Evolutionary conservation across 1,140 invertebrate genomes (phyloP), one percentile per base, ranked within the genome.

Genomic region (Gonatopus flavifemur): DNA sequence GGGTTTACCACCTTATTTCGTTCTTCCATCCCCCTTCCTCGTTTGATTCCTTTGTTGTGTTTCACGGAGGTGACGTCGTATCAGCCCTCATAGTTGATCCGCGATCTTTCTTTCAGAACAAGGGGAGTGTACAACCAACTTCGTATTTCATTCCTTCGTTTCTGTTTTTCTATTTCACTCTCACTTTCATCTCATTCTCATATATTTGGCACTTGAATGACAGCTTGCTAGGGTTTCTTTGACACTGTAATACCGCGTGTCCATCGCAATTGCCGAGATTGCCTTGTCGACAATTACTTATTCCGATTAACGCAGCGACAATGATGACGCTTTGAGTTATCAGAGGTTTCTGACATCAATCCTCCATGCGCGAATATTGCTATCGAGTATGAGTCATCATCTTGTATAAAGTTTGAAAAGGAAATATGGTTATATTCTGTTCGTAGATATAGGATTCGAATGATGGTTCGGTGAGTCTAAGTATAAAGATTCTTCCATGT

Each of bases 151-250:
- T 24, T 31, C 16, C 8, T 18, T 46, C 35, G 44, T 22, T 19
- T 30, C 13, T 25, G 41, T 45, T 42, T 41, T 55, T 44, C 19
- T 24, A 16, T 20, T 6, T 43, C 48, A 19, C 15, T 25, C 12
- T 49, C 40, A 30, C 25, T 19, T 32, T 28, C 25, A 7, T 46
- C 32, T 51, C 30, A 22, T 53, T 52, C 19, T 39, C 56, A 50
- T 39, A 48, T 53, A 46, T 41, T 53, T 62, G 68, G 71, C 70
- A 68, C 48, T 58, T 72, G 70, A 72, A 63, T 71, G 68, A 70
- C 70, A 68, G 62, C 56, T 61, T 52, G 52, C 52, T 59, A 48
- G 67, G 70, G 64, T 62, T 55, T 57, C 55, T 53, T 44, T 64
- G 66, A 70, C 60, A 58, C 49, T 52, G 43, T 60, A 59, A 66